Evolutionary conservation across 2,113 vertebrate genomes (phyloP), one percentile per base, ranked within the genome.

Genomic region (Reinhardtius hippoglossoides): DNA sequence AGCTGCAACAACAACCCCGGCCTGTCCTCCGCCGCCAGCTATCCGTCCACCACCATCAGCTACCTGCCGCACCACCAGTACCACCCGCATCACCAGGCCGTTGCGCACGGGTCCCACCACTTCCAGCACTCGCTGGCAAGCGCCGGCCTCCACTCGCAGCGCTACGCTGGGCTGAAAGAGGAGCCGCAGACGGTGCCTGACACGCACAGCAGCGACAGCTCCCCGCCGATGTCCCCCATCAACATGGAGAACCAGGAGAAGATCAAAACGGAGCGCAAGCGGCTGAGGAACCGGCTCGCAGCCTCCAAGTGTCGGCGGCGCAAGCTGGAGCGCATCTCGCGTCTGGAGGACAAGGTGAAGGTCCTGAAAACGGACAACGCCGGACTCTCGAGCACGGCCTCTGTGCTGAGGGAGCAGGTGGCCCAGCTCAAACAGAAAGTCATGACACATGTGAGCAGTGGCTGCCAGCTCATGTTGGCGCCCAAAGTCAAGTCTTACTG

Each of bases 401-500:
- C 96, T 0, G 63, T 95, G 14, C 94, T 98, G 31, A 88, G 97
- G 3, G 97, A 97, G 15, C 97, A 98, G 92, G 97, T 98, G 80
- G 96, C 96, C 8, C 95, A 97, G 76, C 95, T 98, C 40, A 97
- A 98, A 82, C 96, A 96, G 81, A 97, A 97, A 88, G 97, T 98
- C 72, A 95, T 97, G 88, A 97, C 96, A 60, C 97, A 98, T 21
- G 96, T 97, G 81, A 96, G 94, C 78, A 96, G 95, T 78, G 97
- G 97, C 27, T 98, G 97, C 87, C 97, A 98, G 81, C 95, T 98
- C 78, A 96, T 97, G 84, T 75, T 97, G 14, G 94, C 94, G 59
- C 93, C 96, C 9, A 96, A 97, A 85, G 95, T 96, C 16, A 96
- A 96, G 88, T 94, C 94, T 37, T 95, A 93, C 37, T 95, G 89